phyloP scores from a whole-genome alignment of 2,113 vertebrate genomes.

The Anguilla rostrata region DNA sequence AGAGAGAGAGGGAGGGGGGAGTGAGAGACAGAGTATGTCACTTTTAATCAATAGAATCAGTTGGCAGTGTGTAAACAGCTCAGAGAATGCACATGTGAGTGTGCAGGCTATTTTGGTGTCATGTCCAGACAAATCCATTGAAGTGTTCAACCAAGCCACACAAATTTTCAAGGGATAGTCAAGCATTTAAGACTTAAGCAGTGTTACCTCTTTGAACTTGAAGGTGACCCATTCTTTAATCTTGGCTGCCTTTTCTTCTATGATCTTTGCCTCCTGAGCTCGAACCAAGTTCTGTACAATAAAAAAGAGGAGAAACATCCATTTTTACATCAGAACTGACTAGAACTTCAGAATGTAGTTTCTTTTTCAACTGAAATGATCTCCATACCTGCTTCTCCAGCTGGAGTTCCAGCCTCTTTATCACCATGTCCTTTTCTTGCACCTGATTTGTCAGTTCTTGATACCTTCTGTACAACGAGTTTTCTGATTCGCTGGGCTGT shows the following conservation, averaged over 20 bases:
- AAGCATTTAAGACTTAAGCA: background rate
- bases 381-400: constrained; percentile 80
- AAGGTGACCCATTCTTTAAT: constrained; percentile 96
- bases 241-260: constrained; percentile 93
- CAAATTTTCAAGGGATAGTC: background rate
- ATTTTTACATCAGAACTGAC: constrained; percentile 3
- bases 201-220: constrained; percentile 84
- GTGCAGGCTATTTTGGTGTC: background rate
- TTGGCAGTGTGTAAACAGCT: too few species aligned
- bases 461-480: constrained; percentile 71
- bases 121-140: background rate
- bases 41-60: too few species aligned
- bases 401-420: constrained; percentile 76
- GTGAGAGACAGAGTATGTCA: background rate
- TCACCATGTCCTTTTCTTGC: constrained; percentile 76
- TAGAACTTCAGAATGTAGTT: background rate
- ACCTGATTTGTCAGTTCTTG: constrained; percentile 73
- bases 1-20: background rate
- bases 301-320: constrained; percentile 35
- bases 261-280: constrained; percentile 85
- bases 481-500: constrained; percentile 75
- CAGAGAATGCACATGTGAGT: too few species aligned
- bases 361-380: background rate
- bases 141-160: background rate
- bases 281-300: constrained; percentile 79